phyloP scores from a whole-genome alignment of 2,888 invertebrate species.

The Cerastis rubricosa region DNA sequence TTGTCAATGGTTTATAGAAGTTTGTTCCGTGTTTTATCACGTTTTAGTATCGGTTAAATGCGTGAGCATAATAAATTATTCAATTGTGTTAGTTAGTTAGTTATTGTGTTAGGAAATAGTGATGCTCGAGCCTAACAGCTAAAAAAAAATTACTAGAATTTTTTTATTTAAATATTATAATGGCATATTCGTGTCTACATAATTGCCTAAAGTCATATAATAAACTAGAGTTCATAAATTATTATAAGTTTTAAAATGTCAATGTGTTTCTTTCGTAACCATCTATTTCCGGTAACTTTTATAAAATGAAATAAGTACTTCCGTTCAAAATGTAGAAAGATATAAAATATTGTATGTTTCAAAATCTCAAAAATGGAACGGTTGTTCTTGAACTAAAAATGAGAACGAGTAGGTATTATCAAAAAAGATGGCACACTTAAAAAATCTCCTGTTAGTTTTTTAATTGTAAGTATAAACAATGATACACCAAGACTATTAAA shows the following conservation, averaged over 20 bases:
- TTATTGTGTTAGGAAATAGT: slow-evolving; percentile 18
- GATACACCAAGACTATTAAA: background rate
- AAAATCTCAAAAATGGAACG: slow-evolving; percentile 5
- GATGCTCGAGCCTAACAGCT: background rate
- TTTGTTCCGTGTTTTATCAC: slow-evolving; percentile 35
- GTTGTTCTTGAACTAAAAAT: slow-evolving; percentile 26
- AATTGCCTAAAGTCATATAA: slow-evolving; percentile 15
- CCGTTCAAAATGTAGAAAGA: slow-evolving; percentile 27
- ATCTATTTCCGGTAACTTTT: slow-evolving; percentile 24
- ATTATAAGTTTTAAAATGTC: slow-evolving; percentile 54
- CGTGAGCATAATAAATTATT: slow-evolving; percentile 11
- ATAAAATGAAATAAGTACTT: slow-evolving; percentile 22
- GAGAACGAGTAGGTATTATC: background rate
- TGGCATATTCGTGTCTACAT: slow-evolving; percentile 27
- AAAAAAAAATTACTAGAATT: slow-evolving; percentile 7
- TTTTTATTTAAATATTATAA: slow-evolving; percentile 21
- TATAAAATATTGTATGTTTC: background rate
- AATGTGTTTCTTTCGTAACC: slow-evolving; percentile 48
- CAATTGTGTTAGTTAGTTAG: background rate
- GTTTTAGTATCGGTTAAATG: slow-evolving; percentile 5
- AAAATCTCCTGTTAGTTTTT: too few relatives aligned
- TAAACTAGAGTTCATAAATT: slow-evolving; percentile 33
- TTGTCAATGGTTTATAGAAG: slow-evolving; percentile 20
- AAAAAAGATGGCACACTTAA: background rate
- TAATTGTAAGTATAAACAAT: background rate